Evolutionary conservation across 2,113 vertebrate species (phyloP), one percentile per base, ranked within the genome.

Genomic region (Pelecanoides urinatrix): DNA sequence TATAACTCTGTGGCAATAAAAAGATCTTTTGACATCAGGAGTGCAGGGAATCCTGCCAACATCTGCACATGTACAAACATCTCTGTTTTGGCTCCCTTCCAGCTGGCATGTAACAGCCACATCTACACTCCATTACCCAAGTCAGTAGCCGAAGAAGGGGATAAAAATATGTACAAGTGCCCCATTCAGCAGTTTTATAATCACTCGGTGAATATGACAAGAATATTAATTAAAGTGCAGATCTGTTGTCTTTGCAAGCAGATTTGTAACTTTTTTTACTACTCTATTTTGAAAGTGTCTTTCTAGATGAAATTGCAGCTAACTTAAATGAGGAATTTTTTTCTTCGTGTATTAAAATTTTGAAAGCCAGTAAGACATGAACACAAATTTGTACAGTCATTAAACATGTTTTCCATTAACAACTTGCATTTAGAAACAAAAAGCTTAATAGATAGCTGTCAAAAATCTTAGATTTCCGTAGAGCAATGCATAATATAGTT

Each of bases 11-110:
- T 62, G 59, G 90, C 95, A 97, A 96, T 92, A 96, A 97, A 98
- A 98, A 84, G 92, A 95, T 95, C 93, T 95, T 96, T 94, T 97
- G 97, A 98, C 97, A 98, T 97, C 88, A 97, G 93, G 91, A 97
- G 86, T 80, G 90, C 34, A 20, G 94, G 96, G 97, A 98, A 92
- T 78, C n/a, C 67, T 97, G 97, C 97, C 97, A 98, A 94, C 92
- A 96, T 96, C 94, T 97, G 97, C 96, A 97, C 97, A 97, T 94
- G 96, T 92, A 98, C 96, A 97, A 97, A 98, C 91, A 93, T 93
- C 94, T 96, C 96, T 88, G 93, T 68, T 75, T n/a, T 97, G 98
- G 98, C 96, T 90, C 68, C 68, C 80, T 77, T 95, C 97, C 98
- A 98, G 95, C 77, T 97, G 97, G 97, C 96, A 96, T 86, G 77